These are phyloP conservation scores for Octonoba sinensis DNA, from an alignment of 2,888 invertebrate species.

Conservation along the genomic window DNA sequence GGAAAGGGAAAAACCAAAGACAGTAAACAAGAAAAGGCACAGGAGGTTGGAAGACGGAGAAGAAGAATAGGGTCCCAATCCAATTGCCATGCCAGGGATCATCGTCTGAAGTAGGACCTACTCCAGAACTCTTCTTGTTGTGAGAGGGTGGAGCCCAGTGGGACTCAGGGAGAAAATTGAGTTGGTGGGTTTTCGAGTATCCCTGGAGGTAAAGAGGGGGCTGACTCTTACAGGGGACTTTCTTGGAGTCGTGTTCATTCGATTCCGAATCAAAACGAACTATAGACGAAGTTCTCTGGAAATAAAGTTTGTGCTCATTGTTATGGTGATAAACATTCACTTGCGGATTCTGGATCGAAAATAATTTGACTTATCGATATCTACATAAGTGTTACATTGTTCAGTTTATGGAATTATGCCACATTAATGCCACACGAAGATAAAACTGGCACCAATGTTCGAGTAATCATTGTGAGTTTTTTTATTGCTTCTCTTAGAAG, in stretches of 20 bases:
- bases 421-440: too few species aligned
- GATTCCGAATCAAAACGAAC: not conserved
- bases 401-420: too few species aligned
- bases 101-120: slow-evolving; percentile 46
- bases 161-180: slow-evolving; percentile 58
- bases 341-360: too few species aligned
- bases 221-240: not conserved
- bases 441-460: too few species aligned
- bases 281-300: too few species aligned
- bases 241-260: slow-evolving; percentile 6
- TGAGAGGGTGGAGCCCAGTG: slow-evolving; percentile 35
- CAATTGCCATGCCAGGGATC: slow-evolving; percentile 50
- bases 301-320: too few species aligned
- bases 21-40: slow-evolving; percentile 48
- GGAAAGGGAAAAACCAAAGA: slow-evolving; percentile 16
- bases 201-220: slow-evolving; percentile 16
- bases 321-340: too few species aligned
- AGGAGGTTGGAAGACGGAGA: too few species aligned
- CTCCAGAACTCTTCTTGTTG: not conserved
- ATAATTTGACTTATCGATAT: too few species aligned
- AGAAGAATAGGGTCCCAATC: slow-evolving; percentile 25
- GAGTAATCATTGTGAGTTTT: too few species aligned
- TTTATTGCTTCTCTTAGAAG: too few species aligned
- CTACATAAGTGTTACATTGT: too few species aligned
- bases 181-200: slow-evolving; percentile 46